Percentiles rank a stretch among this genome's conserved stretches.
Conservation (phyloP, 1,140 invertebrate genomes). For the Antheraea pernyi region DNA sequence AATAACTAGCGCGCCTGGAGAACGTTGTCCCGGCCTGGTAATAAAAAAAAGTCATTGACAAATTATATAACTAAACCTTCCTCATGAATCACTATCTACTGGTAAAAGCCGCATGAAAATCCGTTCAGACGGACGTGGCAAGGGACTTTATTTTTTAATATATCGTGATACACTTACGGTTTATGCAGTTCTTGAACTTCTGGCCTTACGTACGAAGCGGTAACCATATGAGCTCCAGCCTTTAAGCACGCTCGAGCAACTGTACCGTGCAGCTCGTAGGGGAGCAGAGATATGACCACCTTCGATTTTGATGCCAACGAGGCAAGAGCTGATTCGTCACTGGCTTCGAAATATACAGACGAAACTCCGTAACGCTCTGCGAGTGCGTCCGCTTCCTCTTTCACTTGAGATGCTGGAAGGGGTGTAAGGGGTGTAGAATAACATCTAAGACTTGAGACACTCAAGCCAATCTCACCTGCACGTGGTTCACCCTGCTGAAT, state of each 20-base stretch:
- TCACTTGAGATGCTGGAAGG: conserved; percentile 89
- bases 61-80: too few species aligned
- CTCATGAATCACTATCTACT: too few species aligned
- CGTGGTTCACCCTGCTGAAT: too few species aligned
- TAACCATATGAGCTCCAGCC: conserved; percentile 94
- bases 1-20: too few species aligned
- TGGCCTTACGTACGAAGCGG: conserved; percentile 95
- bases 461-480: too few species aligned
- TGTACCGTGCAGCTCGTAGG: conserved; percentile 92
- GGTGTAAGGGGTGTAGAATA: too few species aligned
- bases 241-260: conserved; percentile 94
- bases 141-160: too few species aligned
- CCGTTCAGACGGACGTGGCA: too few species aligned
- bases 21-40: too few species aligned
- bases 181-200: conserved; percentile 90
- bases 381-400: conserved; percentile 92
- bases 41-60: too few species aligned
- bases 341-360: conserved; percentile 89
- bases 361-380: conserved; percentile 90
- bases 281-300: conserved; percentile 92
- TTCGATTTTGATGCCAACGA: conserved; percentile 41
- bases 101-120: too few species aligned
- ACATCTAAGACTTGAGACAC: too few species aligned
- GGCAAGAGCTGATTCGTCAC: conserved; percentile 81
- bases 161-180: conserved; percentile 78